Evolutionary conservation across 2,113 vertebrate genomes (phyloP), one percentile per base, ranked within the genome.

Genomic region (Malaclemys terrapin): DNA sequence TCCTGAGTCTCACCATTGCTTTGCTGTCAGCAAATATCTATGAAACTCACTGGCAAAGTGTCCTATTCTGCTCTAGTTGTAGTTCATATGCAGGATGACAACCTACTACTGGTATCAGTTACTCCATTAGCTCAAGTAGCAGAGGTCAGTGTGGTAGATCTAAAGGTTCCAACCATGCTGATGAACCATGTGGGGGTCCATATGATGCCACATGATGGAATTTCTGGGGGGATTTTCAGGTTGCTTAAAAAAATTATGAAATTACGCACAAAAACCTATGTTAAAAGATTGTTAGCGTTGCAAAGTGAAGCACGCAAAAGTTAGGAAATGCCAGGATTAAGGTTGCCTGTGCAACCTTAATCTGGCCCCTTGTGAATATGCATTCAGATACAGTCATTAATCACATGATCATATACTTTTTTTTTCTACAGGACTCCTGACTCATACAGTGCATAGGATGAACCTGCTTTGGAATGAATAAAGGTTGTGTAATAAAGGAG

Each of bases 361-460:
- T 22, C 69, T 50, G 69, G 24, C 17, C 38, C 56, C 50, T 16
- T 52, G 3, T 45, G 24, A 19, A 35, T 35, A 65, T 79, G 45
- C 31, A 72, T 27, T 17, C 5, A 2, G 17, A 82, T 19, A 24
- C 6, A 53, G 20, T 72, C 62, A 35, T 35, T 35, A 54, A 5
- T 59, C 69, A 69, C 62, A 3, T 4, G 6, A 29, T 50, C 47
- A 50, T 47, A 50, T 2, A 22, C 16, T 6, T 1, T 3, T 47
- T 59, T 42, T 69, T 38, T 1, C 0, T 3, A 0, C 0, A 0
- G 29, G 65, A 4, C 11, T 27, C 45, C 17, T 35, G 20, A 65
- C 45, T 62, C 17, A 80, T 93, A 72, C 31, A 52, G 38, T 59
- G 47, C 38, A 24, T 59, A 80, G 76, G 31, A 8, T 3, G 8